A percentile compares a stretch with the other conserved stretches of the same genome.
Conservation (phyloP, 2,888 invertebrate genomes). For the Gisinianus flammeolus region DNA sequence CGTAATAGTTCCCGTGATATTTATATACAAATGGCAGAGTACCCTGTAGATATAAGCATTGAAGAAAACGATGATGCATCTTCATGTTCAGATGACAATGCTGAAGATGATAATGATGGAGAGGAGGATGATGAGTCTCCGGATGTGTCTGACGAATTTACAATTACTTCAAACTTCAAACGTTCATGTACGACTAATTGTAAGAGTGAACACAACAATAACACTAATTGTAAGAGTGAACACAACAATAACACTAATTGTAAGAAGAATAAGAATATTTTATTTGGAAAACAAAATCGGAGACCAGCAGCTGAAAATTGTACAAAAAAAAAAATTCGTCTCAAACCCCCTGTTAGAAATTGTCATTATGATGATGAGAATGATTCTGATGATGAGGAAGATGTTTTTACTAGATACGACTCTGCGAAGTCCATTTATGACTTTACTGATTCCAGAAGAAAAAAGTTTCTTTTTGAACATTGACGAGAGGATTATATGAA, state of each 20-base stretch:
- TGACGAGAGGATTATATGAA: too few relatives aligned
- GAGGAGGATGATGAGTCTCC: background rate
- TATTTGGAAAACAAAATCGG: background rate
- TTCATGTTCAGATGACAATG: background rate
- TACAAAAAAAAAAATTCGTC: background rate
- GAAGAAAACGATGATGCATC: slow-evolving; percentile 4
- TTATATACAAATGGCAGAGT: slow-evolving; percentile 33
- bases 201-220: background rate
- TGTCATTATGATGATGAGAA: background rate
- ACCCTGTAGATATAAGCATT: slow-evolving; percentile 25
- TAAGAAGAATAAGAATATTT: background rate
- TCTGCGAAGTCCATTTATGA: background rate
- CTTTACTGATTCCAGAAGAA: slow-evolving; percentile 11
- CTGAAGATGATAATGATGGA: background rate
- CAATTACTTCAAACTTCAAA: background rate
- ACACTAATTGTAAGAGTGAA: background rate
- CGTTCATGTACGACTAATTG: background rate
- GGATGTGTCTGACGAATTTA: slow-evolving; percentile 13
- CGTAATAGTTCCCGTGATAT: slow-evolving; percentile 32
- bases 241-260: background rate
- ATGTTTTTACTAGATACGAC: slow-evolving; percentile 9
- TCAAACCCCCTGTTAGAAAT: background rate
- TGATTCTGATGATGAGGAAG: slow-evolving; percentile 9
- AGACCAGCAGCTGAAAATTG: background rate
- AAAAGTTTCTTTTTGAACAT: too few relatives aligned